Conservation (phyloP, 2,888 invertebrate genomes). For the Lasioglossum oenotherae region DNA sequence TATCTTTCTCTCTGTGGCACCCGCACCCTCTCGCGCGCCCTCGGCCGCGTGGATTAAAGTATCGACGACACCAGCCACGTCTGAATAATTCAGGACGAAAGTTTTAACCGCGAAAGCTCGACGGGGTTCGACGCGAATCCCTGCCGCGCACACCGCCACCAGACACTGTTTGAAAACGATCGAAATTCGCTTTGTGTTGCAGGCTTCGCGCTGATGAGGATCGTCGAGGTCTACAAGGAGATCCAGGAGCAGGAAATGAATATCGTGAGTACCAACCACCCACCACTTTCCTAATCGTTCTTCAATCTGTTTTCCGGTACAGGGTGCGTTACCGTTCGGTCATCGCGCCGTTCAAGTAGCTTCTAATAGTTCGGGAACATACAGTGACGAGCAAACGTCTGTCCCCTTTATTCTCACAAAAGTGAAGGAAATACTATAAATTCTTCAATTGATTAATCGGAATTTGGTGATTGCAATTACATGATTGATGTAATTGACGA, state of each 20-base stretch:
- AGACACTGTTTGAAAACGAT: conserved; percentile 45
- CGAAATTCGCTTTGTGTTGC: conserved; percentile 83
- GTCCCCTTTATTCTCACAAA: background rate
- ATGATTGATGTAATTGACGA: too few relatives aligned
- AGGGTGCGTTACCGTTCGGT: background rate
- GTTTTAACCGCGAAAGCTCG: conserved; percentile 71
- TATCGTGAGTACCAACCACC: conserved; percentile 90
- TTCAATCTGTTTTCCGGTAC: background rate
- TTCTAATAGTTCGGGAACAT: background rate
- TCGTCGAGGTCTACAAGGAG: conserved; percentile 96
- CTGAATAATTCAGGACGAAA: conserved; percentile 83
- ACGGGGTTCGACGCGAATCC: conserved; percentile 48
- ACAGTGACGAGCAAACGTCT: background rate
- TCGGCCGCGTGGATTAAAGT: conserved; percentile 79
- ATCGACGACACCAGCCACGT: conserved; percentile 77
- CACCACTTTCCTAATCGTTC: background rate
- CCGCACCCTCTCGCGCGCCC: conserved; percentile 18
- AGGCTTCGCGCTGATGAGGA: conserved; percentile 96
- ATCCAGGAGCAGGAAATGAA: conserved; percentile 98
- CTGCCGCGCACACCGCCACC: background rate
- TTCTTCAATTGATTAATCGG: background rate
- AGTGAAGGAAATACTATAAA: background rate
- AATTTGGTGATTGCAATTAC: background rate
- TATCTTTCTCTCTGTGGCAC: background rate
- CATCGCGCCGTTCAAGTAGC: background rate